Percentiles rank a stretch among this genome's conserved stretches.
Conservation (phyloP, 53 echinoderm and acorn worm species). For the Holothuria scabra region DNA sequence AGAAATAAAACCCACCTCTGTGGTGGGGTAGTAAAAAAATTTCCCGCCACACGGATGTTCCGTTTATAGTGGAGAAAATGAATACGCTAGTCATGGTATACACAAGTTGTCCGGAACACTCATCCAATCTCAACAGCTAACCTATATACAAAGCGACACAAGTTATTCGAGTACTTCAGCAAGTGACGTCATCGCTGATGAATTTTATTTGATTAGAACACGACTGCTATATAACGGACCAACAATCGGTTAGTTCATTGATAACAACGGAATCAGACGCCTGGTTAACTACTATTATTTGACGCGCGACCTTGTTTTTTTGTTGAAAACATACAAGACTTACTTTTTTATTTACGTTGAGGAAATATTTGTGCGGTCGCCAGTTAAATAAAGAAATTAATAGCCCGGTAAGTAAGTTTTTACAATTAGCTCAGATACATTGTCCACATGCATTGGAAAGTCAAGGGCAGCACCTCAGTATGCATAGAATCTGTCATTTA, state of each 20-base stretch:
- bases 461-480: neutral
- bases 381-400: neutral
- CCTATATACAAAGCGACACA: neutral
- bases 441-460: neutral
- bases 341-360: constrained; percentile 18
- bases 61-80: too few relatives aligned
- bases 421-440: neutral
- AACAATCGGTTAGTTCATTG: neutral
- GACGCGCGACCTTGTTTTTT: neutral
- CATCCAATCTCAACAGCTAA: neutral
- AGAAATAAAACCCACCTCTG: too few relatives aligned
- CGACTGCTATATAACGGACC: constrained; percentile 22
- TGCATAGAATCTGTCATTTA: neutral
- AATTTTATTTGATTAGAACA: constrained; percentile 27
- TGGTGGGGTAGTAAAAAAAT: too few relatives aligned
- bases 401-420: neutral
- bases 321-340: neutral
- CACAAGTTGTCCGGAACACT: constrained; percentile 28
- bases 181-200: constrained; percentile 35
- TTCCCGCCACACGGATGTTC: too few relatives aligned
- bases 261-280: neutral
- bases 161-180: neutral
- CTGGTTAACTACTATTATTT: constrained; percentile 18
- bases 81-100: too few relatives aligned
- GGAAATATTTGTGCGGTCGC: too few relatives aligned